A percentile compares a stretch with the other conserved stretches of the same genome.
Evolutionary conservation across 2,888 invertebrate genomes (phyloP).

Genomic region (Macrosoma leucophasiata): DNA sequence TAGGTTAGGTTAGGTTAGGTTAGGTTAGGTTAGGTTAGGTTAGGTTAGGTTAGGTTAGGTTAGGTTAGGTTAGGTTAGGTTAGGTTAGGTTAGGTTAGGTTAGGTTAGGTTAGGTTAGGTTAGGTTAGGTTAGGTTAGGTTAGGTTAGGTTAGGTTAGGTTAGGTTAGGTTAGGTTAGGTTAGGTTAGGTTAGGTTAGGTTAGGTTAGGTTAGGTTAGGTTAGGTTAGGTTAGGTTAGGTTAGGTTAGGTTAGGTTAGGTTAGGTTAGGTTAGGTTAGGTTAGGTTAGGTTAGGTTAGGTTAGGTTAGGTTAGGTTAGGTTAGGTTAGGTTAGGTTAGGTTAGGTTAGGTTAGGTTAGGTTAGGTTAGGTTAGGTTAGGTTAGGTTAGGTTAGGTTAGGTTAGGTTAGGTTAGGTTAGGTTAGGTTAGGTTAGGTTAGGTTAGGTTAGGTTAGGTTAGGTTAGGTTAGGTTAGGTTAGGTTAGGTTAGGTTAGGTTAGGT

Average conservation of each 20-base stretch:
- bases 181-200: conserved; percentile 28
- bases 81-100: conserved; percentile 25
- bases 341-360: conserved; percentile 18
- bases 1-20: conserved; percentile 23
- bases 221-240: conserved; percentile 29
- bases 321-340: conserved; percentile 27
- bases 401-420: conserved; percentile 20
- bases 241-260: conserved; percentile 28
- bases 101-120: conserved; percentile 21
- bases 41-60: conserved; percentile 22
- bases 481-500: conserved; percentile 14
- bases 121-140: conserved; percentile 24
- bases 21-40: conserved; percentile 22
- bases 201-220: conserved; percentile 29
- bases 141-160: conserved; percentile 25
- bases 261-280: conserved; percentile 18
- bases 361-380: conserved; percentile 25
- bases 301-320: conserved; percentile 29
- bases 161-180: conserved; percentile 27
- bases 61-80: conserved; percentile 25
- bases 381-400: conserved; percentile 22
- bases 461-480: conserved; percentile 20
- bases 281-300: conserved; percentile 28
- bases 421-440: conserved; percentile 24
- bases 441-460: conserved; percentile 22